Conservation (phyloP, 2,888 invertebrate species). For the Drosophila melanocephala region DNA sequence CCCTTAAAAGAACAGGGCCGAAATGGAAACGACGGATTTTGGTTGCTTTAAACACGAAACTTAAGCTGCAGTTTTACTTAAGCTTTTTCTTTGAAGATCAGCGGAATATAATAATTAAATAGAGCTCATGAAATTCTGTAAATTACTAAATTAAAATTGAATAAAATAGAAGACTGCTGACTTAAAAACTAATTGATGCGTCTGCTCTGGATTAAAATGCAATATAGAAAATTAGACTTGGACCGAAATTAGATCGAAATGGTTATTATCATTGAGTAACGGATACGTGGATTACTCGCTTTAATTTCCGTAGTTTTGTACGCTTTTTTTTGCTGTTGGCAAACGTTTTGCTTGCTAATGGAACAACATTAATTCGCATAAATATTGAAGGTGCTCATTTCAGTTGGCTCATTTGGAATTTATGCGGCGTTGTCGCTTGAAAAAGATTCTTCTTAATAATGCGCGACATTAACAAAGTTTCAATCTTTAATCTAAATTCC, state of each 20-base stretch:
- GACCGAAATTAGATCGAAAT: neutral
- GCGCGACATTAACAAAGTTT: constrained; percentile 81
- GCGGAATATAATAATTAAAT: neutral
- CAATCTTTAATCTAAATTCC: constrained; percentile 82
- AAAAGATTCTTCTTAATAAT: constrained; percentile 75
- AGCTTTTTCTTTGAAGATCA: neutral
- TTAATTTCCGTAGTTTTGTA: neutral
- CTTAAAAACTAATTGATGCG: neutral
- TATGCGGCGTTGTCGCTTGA: constrained; percentile 42
- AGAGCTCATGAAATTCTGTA: neutral
- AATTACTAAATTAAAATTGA: neutral
- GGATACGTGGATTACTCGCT: neutral
- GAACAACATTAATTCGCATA: constrained; percentile 35
- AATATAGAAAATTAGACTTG: neutral
- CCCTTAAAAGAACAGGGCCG: no score
- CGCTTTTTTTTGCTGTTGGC: neutral
- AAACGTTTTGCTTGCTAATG: neutral
- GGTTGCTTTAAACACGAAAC: neutral
- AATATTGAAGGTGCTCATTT: constrained; percentile 71
- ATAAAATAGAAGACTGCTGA: neutral
- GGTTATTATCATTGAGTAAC: neutral
- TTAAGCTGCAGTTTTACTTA: neutral
- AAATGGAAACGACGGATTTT: neutral
- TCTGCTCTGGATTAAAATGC: neutral
- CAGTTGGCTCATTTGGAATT: constrained; percentile 63